Evolutionary conservation across 2,113 vertebrate genomes (phyloP).

Genomic region (Nothocercus julius): DNA sequence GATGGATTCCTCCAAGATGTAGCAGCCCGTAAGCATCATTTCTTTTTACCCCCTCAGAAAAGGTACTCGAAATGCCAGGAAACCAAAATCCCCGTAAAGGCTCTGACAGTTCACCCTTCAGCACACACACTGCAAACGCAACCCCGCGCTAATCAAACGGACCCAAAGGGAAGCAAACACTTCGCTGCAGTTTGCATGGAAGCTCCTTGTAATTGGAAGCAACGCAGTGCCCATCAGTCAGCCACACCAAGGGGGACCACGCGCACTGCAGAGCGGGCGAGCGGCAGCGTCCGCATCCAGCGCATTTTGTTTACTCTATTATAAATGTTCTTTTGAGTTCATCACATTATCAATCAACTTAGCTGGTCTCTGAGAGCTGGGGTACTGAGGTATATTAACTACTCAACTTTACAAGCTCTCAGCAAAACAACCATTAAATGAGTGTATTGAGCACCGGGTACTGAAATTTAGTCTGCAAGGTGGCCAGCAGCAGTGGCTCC

Average conservation of each 20-base stretch:
- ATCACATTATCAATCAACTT: constrained; percentile 72
- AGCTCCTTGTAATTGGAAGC: constrained; percentile 50
- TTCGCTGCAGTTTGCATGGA: constrained; percentile 60
- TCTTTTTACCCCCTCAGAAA: background rate
- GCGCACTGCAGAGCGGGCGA: background rate
- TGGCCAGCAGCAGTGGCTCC: background rate
- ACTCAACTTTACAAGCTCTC: constrained; percentile 58
- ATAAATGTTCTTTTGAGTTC: constrained; percentile 63
- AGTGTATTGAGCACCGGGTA: constrained; percentile 30
- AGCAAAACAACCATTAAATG: constrained; percentile 41
- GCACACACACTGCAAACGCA: constrained; percentile 1
- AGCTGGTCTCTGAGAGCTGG: constrained; percentile 63
- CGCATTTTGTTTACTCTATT: constrained; percentile 65
- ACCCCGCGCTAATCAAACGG: background rate
- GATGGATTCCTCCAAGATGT: constrained; percentile 54
- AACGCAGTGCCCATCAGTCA: constrained; percentile 54
- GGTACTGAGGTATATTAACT: constrained; percentile 55
- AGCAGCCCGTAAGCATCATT: constrained; percentile 50
- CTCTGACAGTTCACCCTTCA: constrained; percentile 54
- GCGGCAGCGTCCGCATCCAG: constrained; percentile 42
- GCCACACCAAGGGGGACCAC: constrained; percentile 29
- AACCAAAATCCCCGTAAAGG: constrained; percentile 46
- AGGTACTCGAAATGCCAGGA: constrained; percentile 46
- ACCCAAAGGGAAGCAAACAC: constrained; percentile 39
- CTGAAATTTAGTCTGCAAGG: background rate